Percentiles rank a stretch among this genome's conserved stretches.
phyloP scores from a whole-genome alignment of 2,888 invertebrate genomes.

The Oscheius sp. region DNA sequence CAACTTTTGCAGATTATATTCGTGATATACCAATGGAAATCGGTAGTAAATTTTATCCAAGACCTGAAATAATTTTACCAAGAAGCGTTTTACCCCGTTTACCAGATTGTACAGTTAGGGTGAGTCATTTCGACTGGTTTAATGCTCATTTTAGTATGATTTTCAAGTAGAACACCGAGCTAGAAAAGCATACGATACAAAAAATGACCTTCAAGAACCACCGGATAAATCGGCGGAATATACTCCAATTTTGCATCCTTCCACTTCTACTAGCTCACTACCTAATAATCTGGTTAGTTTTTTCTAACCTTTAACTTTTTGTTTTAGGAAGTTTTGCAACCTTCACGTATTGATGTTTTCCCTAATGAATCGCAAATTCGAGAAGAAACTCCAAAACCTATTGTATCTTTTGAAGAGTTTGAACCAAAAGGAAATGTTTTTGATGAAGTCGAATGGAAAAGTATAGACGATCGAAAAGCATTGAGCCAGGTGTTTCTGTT shows the following conservation, averaged over 20 bases:
- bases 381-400: background rate
- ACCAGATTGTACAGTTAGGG: background rate
- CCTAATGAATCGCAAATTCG: background rate
- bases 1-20: constrained; percentile 21
- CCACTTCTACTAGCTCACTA: constrained; percentile 4
- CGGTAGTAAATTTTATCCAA: constrained; percentile 18
- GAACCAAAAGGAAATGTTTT: constrained; percentile 55
- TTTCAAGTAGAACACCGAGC: constrained; percentile 49
- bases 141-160: constrained; percentile 42
- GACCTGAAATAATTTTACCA: constrained; percentile 15
- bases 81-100: background rate
- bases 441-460: constrained; percentile 60
- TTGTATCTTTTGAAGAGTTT: constrained; percentile 52
- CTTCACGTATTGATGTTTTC: constrained; percentile 8
- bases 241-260: background rate
- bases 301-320: background rate
- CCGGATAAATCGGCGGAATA: background rate
- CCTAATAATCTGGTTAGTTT: constrained; percentile 8
- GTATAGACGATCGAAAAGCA: constrained; percentile 58
- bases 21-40: constrained; percentile 32
- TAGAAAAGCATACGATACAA: constrained; percentile 44
- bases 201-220: constrained; percentile 30
- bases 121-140: background rate
- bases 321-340: constrained; percentile 17
- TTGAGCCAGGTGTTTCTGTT: constrained; percentile 42